Conservation (phyloP, 2,797 vertebrate species). For the Staurois parvus region DNA sequence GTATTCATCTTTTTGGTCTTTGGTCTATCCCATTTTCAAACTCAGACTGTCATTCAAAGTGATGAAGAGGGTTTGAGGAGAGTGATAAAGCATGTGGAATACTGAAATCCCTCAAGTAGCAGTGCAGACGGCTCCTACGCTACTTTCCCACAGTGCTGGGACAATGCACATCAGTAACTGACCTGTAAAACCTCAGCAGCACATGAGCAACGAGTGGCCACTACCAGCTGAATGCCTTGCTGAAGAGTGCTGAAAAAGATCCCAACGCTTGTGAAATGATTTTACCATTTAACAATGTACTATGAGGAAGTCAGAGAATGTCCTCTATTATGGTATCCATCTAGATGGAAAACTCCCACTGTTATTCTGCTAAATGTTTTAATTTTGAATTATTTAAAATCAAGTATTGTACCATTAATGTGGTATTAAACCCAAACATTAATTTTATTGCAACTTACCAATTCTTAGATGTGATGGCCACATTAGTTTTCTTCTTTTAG, state of each 20-base stretch:
- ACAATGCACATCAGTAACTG: neutral
- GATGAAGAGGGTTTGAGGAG: slow-evolving; percentile 52
- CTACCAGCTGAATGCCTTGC: slow-evolving; percentile 4
- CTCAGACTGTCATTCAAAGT: slow-evolving; percentile 39
- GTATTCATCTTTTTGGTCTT: slow-evolving; percentile 31
- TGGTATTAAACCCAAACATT: no score
- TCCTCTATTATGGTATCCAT: no score
- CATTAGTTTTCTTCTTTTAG: no score
- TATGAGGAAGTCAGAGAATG: neutral
- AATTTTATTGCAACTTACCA: no score
- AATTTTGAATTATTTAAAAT: no score
- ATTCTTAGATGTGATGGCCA: no score
- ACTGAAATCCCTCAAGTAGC: slow-evolving; percentile 42
- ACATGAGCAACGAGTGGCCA: neutral
- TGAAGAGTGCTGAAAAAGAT: neutral
- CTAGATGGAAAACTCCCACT: no score
- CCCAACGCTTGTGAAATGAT: slow-evolving; percentile 13
- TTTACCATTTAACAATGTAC: slow-evolving; percentile 28
- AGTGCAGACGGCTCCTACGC: slow-evolving; percentile 19
- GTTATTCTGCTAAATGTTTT: no score
- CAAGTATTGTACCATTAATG: no score
- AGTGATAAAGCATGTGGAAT: slow-evolving; percentile 44
- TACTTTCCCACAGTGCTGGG: slow-evolving; percentile 28
- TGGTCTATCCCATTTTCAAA: slow-evolving; percentile 35
- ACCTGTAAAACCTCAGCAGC: slow-evolving; percentile 14